A percentile compares a stretch with the other conserved stretches of the same genome.
Evolutionary conservation across 1,140 invertebrate species (phyloP).

Genomic region (Sarcophaga bullata): DNA sequence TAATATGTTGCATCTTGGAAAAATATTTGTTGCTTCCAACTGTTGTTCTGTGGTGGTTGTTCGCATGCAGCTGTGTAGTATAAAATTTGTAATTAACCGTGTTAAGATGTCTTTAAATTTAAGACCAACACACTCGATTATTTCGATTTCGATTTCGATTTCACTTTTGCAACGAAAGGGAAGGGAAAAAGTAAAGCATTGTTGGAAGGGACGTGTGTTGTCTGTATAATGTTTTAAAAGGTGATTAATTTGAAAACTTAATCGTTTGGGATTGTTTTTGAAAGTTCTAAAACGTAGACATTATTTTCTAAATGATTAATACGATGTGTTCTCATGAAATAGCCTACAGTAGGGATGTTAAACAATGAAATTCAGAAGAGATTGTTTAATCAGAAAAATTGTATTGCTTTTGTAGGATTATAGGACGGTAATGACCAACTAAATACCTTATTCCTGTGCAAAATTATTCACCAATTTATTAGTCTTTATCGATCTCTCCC

Average conservation of each 20-base stretch:
- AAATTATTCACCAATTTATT: no score
- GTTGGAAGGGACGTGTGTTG: not conserved
- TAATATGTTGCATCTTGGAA: not conserved
- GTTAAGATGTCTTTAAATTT: slow-evolving; percentile 53
- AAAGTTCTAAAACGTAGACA: not conserved
- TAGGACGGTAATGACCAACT: no score
- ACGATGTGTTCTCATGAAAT: not conserved
- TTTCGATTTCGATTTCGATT: not conserved
- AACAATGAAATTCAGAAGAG: no score
- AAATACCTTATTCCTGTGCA: no score
- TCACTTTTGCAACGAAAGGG: not conserved
- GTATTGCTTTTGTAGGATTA: no score
- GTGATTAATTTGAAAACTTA: slow-evolving; percentile 27
- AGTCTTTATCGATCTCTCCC: no score
- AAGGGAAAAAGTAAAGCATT: not conserved
- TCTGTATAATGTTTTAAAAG: not conserved
- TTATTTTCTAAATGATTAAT: slow-evolving; percentile 11
- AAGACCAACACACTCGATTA: not conserved
- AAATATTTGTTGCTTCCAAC: not conserved
- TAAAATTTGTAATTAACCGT: slow-evolving; percentile 63
- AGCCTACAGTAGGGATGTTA: no score
- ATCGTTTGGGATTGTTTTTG: slow-evolving; percentile 21
- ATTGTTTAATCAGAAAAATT: no score
- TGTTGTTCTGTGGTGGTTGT: not conserved
- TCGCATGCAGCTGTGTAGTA: slow-evolving; percentile 56